A percentile compares a stretch with the other conserved stretches of the same genome.
Evolutionary conservation across 2,113 vertebrate genomes (phyloP).

Genomic region (Tringa solitaria): DNA sequence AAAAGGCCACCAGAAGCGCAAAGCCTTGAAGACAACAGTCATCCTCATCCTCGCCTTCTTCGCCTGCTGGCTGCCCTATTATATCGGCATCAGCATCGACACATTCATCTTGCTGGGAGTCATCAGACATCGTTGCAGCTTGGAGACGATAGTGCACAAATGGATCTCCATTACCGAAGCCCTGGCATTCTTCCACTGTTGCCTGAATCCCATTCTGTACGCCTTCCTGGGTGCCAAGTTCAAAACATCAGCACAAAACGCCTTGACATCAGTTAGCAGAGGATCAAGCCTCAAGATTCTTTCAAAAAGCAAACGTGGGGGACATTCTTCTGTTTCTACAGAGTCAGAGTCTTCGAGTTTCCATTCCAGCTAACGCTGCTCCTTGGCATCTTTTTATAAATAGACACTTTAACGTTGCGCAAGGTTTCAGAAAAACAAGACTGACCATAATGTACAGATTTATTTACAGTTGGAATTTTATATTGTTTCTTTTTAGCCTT

Average conservation of each 20-base stretch:
- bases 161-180: constrained; percentile 93
- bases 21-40: constrained; percentile 93
- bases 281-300: constrained; percentile 93
- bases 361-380: constrained; percentile 88
- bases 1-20: constrained; percentile 92
- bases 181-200: constrained; percentile 96
- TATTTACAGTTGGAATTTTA: constrained; percentile 76
- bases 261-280: constrained; percentile 85
- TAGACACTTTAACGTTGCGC: constrained; percentile 56
- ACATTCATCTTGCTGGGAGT: constrained; percentile 83
- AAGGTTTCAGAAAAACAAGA: constrained; percentile 65
- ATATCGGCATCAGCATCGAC: constrained; percentile 87
- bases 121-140: constrained; percentile 76
- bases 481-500: constrained; percentile 73
- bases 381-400: constrained; percentile 15
- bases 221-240: constrained; percentile 97
- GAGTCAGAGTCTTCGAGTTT: constrained; percentile 98
- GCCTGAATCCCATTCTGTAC: constrained; percentile 96
- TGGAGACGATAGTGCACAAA: constrained; percentile 82
- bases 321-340: constrained; percentile 93
- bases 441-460: constrained; percentile 82
- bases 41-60: constrained; percentile 96
- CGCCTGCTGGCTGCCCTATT: constrained; percentile 94
- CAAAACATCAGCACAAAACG: constrained; percentile 90
- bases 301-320: constrained; percentile 87